phyloP scores from a whole-genome alignment of 2,888 invertebrate species.

The Flexamia atlantica region DNA sequence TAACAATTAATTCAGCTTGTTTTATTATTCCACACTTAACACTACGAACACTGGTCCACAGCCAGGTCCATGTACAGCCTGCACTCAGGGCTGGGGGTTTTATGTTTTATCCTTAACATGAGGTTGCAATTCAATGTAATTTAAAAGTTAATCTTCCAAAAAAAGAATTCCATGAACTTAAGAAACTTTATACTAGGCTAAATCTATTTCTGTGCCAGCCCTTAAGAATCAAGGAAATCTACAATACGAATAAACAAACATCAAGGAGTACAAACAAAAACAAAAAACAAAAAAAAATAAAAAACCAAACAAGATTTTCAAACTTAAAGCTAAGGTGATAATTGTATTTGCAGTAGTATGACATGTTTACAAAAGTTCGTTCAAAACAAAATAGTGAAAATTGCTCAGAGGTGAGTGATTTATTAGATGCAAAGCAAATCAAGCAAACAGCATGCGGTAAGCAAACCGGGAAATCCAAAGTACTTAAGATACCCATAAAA shows the following conservation, averaged over 20 bases:
- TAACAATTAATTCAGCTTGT: too few relatives aligned
- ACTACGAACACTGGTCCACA: too few relatives aligned
- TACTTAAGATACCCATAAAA: not conserved
- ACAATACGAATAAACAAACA: not conserved
- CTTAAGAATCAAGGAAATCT: not conserved
- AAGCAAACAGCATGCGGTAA: conserved; percentile 30
- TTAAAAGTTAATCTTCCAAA: too few relatives aligned
- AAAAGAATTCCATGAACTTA: too few relatives aligned
- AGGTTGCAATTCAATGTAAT: too few relatives aligned
- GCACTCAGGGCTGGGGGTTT: too few relatives aligned
- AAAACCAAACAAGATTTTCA: not conserved
- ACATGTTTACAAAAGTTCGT: not conserved
- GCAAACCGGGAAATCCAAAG: not conserved
- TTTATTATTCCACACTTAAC: too few relatives aligned
- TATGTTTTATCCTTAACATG: too few relatives aligned
- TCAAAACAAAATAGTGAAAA: not conserved
- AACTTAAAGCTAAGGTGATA: not conserved
- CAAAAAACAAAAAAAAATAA: too few relatives aligned
- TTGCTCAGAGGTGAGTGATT: conserved; percentile 14
- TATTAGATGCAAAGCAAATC: conserved; percentile 31
- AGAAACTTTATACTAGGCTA: too few relatives aligned
- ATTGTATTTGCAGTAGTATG: not conserved
- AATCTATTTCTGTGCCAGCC: conserved; percentile 23
- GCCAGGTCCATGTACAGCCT: too few relatives aligned
- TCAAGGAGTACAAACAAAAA: too few relatives aligned